Base-by-base conservation (phyloP, 1,140 invertebrate species). In the Stegodyphus dumicola region DNA sequence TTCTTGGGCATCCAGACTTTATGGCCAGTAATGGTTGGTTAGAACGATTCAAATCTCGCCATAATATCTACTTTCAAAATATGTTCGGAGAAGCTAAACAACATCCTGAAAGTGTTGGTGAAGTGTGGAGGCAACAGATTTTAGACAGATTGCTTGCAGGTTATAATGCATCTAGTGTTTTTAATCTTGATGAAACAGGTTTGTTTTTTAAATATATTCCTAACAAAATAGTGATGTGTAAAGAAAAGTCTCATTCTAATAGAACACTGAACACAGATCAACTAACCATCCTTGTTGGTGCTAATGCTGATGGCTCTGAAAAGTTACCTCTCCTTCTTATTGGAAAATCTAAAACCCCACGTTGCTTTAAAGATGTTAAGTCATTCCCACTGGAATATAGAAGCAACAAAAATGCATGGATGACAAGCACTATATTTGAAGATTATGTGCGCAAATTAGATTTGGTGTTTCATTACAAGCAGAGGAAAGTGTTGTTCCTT, bases 101-200 rank as follows among this genome's bases (percentile, higher is more conserved):
- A 6, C 64, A 10, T 0, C 5, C 10, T n/a, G 7, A 13, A 13
- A 54, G 9, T 15, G 60, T 9, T 6, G n/a, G 13, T 17, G n/a
- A 66, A 7, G n/a, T 0, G 10, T 69, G 60, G 77, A 49, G 11
- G 6, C 52, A 52, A 6, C 13, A 52, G n/a, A 13, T 7, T n/a
- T n/a, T 66, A 6, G 2, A 5, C 33, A 11, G 9, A n/a, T 7
- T 78, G 9, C 5, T 66, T 51, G 7, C 66, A n/a, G 11, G 52
- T 9, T 78, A 67, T 48, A 18, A 15, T 5, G 9, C 64, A 69
- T 6, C 13, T 52, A 51, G 67, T 53, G 11, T 78, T 7, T 67
- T 67, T 52, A 78, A 78, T 53, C 9, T 17, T 15, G 77, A 66
- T 78, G 77, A 78, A 69, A 69, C 77, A 15, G 77, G 77, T 5